Conservation (phyloP, 2,113 vertebrate species). For the Podocnemis expansa region DNA sequence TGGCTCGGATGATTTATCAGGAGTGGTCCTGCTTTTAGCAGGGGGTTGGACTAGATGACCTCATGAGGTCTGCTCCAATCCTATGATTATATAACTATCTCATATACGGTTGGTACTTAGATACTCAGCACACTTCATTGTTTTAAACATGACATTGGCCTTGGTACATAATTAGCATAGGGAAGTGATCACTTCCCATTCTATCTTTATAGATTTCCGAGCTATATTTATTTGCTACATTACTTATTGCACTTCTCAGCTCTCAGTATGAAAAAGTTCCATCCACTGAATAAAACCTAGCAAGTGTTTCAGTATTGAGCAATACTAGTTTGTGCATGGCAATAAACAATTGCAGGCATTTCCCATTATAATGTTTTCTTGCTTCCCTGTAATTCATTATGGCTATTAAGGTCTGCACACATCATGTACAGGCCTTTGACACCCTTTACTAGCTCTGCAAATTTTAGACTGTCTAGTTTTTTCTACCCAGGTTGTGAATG, state of each 20-base stretch:
- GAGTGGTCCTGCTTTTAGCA: no score
- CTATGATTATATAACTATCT: no score
- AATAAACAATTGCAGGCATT: not conserved
- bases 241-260: not conserved
- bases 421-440: not conserved
- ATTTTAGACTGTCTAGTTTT: no score
- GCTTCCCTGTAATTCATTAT: not conserved
- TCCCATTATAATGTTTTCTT: not conserved
- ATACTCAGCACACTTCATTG: not conserved
- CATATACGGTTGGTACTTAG: not conserved
- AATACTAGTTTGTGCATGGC: not conserved
- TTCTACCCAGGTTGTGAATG: no score
- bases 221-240: not conserved
- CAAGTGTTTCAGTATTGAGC: not conserved
- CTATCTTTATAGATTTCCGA: not conserved
- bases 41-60: no score
- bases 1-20: no score
- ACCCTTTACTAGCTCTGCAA: no score
- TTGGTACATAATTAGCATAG: not conserved
- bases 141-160: not conserved
- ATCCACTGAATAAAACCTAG: not conserved
- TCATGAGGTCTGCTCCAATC: no score
- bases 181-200: not conserved
- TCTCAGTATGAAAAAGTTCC: not conserved
- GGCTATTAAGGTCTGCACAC: not conserved